These are phyloP conservation scores for Leptinotarsa texana DNA, from an alignment of 1,140 invertebrate genomes.

Conservation along the genomic window DNA sequence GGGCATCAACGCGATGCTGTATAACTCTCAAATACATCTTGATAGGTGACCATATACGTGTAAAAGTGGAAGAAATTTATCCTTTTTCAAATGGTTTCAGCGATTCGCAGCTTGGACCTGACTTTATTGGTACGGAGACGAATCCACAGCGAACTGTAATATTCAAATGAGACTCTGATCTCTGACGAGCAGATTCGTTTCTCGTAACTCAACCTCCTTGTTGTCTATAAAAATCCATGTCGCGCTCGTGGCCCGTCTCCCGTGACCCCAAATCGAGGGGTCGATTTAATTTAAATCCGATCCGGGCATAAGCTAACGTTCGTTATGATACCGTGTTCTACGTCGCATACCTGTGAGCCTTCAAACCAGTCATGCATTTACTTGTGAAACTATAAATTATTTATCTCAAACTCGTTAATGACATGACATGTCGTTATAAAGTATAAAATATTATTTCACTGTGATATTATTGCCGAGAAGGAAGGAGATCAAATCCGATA, in stretches of 20 bases:
- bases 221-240: background rate
- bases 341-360: conserved; percentile 4
- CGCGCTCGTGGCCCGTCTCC: background rate
- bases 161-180: too few species aligned
- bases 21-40: too few species aligned
- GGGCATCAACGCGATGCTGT: too few species aligned
- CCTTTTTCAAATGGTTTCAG: too few species aligned
- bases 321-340: conserved; percentile 2
- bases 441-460: conserved; percentile 1
- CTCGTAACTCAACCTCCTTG: too few species aligned
- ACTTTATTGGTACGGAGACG: too few species aligned
- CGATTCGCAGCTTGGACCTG: too few species aligned
- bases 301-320: background rate
- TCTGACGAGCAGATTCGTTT: too few species aligned
- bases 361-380: conserved; percentile 6
- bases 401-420: conserved; percentile 3
- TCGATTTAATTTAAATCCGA: conserved; percentile 8
- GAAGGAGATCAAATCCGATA: background rate
- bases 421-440: conserved; percentile 6
- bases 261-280: conserved; percentile 7
- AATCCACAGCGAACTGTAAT: too few species aligned
- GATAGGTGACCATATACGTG: too few species aligned
- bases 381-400: conserved; percentile 4
- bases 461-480: background rate
- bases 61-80: too few species aligned